Evolutionary conservation across 2,797 vertebrate species (phyloP), one percentile per base, ranked within the genome.

Genomic region (Chlorospingus flavigularis): DNA sequence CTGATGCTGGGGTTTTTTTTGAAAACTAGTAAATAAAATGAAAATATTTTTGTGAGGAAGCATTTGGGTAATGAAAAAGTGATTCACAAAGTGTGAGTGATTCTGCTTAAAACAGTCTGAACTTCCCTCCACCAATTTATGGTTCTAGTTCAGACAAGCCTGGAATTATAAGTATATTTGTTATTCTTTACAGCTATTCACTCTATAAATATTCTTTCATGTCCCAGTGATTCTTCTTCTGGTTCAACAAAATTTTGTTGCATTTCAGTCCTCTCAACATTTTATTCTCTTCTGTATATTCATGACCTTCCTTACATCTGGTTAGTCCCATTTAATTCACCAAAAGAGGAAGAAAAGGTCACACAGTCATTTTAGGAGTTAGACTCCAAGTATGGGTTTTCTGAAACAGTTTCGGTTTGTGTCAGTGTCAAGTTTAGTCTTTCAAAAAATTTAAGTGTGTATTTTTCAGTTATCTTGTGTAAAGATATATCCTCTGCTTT

Each of bases 171-270:
- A 83, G 16, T 37, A 45, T 42, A 72, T 86, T 92, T 75, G 39
- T 92, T 89, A 86, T 81, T 90, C 65, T 87, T 87, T 75, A 43
- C 12, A 58, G 21, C 17, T 71, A 48, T 20, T 77, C 18, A 47
- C 8, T 85, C 61, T 57, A 48, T 70, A 90, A 92, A 82, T 75
- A 65, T 17, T 65, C 25, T 72, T 82, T 82, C 26, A 30, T 57
- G n/a, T 89, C 14, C 37, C n/a, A 61, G n/a, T 79, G 53, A 60
- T 76, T 95, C 73, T 82, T 68, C 26, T 87, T 86, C 39, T 63
- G 11, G 37, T 79, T 92, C 61, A 85, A 78, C 10, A 88, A 72
- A 87, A 76, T 54, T 76, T 40, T 88, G 23, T 50, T 84, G 15
- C 66, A 28, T 91, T 90, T 74, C 60, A n/a, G 17, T 47, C 21